phyloP scores from a whole-genome alignment of 2,797 vertebrate species.

The Sebastes ruberrimus region DNA sequence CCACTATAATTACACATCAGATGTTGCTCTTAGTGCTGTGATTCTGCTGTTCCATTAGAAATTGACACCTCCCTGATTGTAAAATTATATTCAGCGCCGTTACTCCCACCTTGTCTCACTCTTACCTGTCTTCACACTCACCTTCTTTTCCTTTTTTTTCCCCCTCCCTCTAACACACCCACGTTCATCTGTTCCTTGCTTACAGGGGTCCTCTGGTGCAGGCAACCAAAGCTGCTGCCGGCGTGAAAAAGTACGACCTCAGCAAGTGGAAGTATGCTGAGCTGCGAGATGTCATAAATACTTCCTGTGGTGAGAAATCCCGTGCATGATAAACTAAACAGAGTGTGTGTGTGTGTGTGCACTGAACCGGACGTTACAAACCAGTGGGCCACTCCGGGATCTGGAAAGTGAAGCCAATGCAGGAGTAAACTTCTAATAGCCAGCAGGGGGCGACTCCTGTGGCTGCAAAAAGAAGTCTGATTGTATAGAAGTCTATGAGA shows the following conservation, averaged over 20 bases:
- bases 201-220: constrained; percentile 92
- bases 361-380: not conserved
- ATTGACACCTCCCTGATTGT: not conserved
- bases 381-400: no score
- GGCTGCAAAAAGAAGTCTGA: accelerated
- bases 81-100: not conserved
- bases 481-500: no score
- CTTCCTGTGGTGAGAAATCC: constrained; percentile 92
- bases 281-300: constrained; percentile 98
- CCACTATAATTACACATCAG: not conserved
- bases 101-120: not conserved
- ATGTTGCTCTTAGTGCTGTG: not conserved
- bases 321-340: not conserved
- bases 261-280: constrained; percentile 99
- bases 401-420: no score
- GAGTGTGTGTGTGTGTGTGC: not conserved
- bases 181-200: constrained; percentile 34
- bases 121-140: not conserved
- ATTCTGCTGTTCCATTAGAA: not conserved
- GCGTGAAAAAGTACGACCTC: constrained; percentile 94
- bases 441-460: no score
- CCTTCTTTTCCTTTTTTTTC: not conserved
- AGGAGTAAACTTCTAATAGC: no score
- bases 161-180: not conserved
- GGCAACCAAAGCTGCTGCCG: constrained; percentile 93